Base-by-base conservation (phyloP, 1,140 invertebrate species). In the Papilio machaon region DNA sequence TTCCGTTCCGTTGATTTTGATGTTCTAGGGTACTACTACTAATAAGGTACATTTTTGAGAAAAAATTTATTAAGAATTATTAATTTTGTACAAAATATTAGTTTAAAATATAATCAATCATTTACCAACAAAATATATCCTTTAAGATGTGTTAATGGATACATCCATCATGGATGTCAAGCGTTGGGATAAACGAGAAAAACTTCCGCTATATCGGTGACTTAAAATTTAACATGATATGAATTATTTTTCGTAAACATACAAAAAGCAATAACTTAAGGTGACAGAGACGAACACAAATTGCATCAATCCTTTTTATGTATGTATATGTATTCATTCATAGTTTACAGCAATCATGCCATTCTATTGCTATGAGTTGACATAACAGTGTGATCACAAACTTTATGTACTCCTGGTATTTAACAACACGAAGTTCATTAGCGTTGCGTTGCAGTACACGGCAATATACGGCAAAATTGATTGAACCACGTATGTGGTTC, bases 161-260 rank as follows among this genome's bases (percentile, higher is more conserved):
- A 78, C 23, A 78, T 78, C 76, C 13, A 78, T 78, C 76, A 78
- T n/a, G 8, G 52, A 60, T 78, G 76, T 78, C 54, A 78, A 78
- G 46, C 46, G 38, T 43, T 30, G 15, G 23, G 23, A n/a, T 38
- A 78, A 60, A 43, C 15, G 49, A 78, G 17, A 17, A 43, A 35
- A 49, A 76, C 43, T 49, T 52, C 46, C 46, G 9, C 8, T 52
- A 6, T 46, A 46, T 46, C 11, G 54, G 15, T 19, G 8, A 35
- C 30, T 58, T 35, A 43, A 60, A 78, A 38, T 75, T 75, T 35
- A 17, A 52, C 19, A 30, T 10, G 7, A 15, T 30, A 52, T 35
- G 9, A 38, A 70, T 49, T 30, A 2, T 47, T 74, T 60, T 19
- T 30, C 9, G 8, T 19, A 5, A 10, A 60, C 58, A 13, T 30